phyloP scores from a whole-genome alignment of 1,140 invertebrate species.

The Pachypsylla venusta region DNA sequence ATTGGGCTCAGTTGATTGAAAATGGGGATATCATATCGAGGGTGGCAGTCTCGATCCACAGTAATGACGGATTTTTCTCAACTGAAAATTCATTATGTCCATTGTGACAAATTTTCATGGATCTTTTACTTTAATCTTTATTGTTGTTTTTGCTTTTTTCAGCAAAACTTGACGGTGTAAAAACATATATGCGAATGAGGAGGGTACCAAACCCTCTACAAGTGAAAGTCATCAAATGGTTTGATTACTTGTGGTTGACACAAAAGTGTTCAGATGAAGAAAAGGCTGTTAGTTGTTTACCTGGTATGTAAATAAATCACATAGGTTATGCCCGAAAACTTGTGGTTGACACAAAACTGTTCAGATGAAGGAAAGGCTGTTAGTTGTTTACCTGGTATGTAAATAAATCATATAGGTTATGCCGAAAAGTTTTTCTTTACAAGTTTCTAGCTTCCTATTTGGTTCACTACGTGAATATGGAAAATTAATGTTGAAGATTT shows the following conservation, averaged over 20 bases:
- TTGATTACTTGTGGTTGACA: conserved; percentile 96
- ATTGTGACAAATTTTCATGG: too few relatives aligned
- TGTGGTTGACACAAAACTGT: conserved; percentile 97
- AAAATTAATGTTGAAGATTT: too few relatives aligned
- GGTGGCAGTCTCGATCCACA: too few relatives aligned
- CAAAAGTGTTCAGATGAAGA: conserved; percentile 98
- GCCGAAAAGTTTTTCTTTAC: conserved; percentile 75
- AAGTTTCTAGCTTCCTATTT: too few relatives aligned
- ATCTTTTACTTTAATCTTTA: too few relatives aligned
- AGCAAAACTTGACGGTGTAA: conserved; percentile 96
- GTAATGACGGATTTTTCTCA: too few relatives aligned
- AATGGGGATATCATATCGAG: too few relatives aligned
- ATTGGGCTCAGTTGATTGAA: too few relatives aligned
- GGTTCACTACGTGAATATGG: too few relatives aligned
- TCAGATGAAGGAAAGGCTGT: conserved; percentile 93
- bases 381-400: conserved; percentile 67
- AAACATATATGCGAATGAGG: conserved; percentile 95
- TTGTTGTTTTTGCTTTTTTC: too few relatives aligned
- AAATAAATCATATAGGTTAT: neutral
- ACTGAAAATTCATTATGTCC: too few relatives aligned
- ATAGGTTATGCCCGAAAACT: conserved; percentile 93
- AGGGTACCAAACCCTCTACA: conserved; percentile 88
- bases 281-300: conserved; percentile 82
- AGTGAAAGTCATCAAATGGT: conserved; percentile 98
- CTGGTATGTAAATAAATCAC: conserved; percentile 37